A percentile compares a stretch with the other conserved stretches of the same genome.
Evolutionary conservation across 2,113 vertebrate genomes (phyloP).

Genomic region (Pelodiscus sinensis): DNA sequence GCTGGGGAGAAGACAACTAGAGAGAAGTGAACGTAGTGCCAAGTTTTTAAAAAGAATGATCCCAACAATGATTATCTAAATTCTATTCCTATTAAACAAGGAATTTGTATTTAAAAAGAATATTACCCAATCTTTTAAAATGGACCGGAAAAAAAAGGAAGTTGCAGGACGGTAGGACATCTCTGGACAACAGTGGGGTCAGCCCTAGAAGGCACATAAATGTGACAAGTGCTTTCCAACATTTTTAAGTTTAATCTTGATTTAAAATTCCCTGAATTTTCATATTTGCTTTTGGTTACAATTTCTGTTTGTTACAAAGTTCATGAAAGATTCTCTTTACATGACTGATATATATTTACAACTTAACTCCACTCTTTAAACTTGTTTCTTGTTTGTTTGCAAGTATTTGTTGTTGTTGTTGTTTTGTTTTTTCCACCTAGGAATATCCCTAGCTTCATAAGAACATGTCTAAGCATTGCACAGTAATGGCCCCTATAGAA

Average conservation of each 20-base stretch:
- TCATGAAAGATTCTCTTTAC: not conserved
- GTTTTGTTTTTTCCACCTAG: not conserved
- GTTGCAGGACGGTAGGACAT: not conserved
- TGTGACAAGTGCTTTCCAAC: not conserved
- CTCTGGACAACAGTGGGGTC: not conserved
- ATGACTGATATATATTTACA: constrained; percentile 5
- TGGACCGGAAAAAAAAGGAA: not conserved
- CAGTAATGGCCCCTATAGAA: not conserved
- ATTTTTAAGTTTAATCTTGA: not conserved
- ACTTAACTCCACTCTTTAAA: not conserved
- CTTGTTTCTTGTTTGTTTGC: not conserved
- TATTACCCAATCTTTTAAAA: not conserved
- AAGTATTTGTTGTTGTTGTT: not conserved
- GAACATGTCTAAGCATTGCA: not conserved
- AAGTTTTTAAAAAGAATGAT: not conserved
- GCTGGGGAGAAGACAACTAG: not conserved
- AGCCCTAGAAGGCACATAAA: not conserved
- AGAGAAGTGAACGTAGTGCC: not conserved
- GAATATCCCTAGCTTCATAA: not conserved
- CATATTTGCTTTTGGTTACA: not conserved
- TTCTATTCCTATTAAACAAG: not conserved
- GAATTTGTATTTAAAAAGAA: not conserved
- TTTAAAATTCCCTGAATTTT: not conserved
- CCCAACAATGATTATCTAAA: not conserved
- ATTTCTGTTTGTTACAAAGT: not conserved